phyloP scores from a whole-genome alignment of 2,888 invertebrate species.

The Rhagonycha lutea region DNA sequence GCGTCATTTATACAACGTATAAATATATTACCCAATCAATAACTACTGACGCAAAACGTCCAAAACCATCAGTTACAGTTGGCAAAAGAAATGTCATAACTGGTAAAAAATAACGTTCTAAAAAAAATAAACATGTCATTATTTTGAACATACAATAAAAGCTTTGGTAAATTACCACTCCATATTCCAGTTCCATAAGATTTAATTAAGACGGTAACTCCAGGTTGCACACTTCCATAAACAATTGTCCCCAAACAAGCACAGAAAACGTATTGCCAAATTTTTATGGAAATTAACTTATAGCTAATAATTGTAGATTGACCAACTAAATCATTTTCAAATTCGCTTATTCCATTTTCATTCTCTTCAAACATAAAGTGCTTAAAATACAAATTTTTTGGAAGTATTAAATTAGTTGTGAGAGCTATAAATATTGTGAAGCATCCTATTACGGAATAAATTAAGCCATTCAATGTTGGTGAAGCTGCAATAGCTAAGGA shows the following conservation, averaged over 20 bases:
- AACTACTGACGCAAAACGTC: constrained; percentile 78
- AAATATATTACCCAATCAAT: constrained; percentile 67
- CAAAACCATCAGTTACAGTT: constrained; percentile 86
- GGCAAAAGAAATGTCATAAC: constrained; percentile 90
- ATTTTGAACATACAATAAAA: not conserved
- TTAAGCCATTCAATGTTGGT: constrained; percentile 79
- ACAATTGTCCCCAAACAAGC: constrained; percentile 80
- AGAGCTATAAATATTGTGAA: constrained; percentile 72
- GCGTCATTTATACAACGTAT: too few relatives aligned
- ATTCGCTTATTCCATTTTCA: constrained; percentile 41
- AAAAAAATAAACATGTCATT: constrained; percentile 4
- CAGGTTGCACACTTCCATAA: constrained; percentile 84
- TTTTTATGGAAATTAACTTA: constrained; percentile 68
- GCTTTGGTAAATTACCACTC: constrained; percentile 66
- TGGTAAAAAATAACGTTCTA: constrained; percentile 90
- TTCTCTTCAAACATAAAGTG: constrained; percentile 60
- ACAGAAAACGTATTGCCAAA: constrained; percentile 79
- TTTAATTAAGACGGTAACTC: constrained; percentile 82
- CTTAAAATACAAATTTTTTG: constrained; percentile 75
- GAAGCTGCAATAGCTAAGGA: constrained; percentile 82
- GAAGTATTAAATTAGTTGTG: constrained; percentile 70
- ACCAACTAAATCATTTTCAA: constrained; percentile 38
- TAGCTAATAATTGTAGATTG: constrained; percentile 58
- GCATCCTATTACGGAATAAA: constrained; percentile 87
- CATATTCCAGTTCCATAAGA: constrained; percentile 76